These are phyloP conservation scores for Bombycilla garrulus DNA, from an alignment of 2,113 vertebrate genomes.

Conservation along the genomic window DNA sequence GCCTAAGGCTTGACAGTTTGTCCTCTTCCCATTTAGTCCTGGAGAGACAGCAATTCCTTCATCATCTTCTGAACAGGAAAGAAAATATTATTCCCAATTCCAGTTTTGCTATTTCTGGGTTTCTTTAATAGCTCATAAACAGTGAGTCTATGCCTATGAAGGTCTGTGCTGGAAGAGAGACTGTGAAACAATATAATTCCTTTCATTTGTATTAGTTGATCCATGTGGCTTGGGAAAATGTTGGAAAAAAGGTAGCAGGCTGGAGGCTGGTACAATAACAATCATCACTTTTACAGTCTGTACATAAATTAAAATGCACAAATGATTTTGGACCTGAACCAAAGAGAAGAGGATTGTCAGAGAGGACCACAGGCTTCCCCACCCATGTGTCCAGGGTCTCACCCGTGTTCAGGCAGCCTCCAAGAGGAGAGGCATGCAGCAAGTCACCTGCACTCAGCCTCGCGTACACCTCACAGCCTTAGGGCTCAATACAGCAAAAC, in stretches of 20 bases:
- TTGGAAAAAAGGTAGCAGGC: not conserved
- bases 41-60: not conserved
- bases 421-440: not conserved
- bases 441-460: not conserved
- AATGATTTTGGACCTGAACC: not conserved
- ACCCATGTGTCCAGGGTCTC: fast-evolving
- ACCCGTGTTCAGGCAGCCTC: not conserved
- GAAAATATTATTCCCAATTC: not conserved
- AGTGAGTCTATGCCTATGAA: not conserved
- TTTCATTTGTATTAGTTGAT: not conserved
- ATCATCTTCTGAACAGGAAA: not conserved
- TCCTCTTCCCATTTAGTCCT: not conserved
- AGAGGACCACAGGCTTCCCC: not conserved
- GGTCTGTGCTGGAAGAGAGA: not conserved
- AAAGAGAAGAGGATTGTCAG: not conserved
- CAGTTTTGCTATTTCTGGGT: not conserved
- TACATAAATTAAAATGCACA: not conserved
- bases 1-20: not conserved
- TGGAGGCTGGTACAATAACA: not conserved
- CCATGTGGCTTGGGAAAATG: not conserved
- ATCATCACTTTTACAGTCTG: not conserved
- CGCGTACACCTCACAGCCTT: not conserved
- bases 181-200: not conserved
- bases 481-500: not conserved
- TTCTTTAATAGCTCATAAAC: not conserved